Conservation (phyloP, 2,113 vertebrate species). For the Phrynocephalus versicolor region DNA sequence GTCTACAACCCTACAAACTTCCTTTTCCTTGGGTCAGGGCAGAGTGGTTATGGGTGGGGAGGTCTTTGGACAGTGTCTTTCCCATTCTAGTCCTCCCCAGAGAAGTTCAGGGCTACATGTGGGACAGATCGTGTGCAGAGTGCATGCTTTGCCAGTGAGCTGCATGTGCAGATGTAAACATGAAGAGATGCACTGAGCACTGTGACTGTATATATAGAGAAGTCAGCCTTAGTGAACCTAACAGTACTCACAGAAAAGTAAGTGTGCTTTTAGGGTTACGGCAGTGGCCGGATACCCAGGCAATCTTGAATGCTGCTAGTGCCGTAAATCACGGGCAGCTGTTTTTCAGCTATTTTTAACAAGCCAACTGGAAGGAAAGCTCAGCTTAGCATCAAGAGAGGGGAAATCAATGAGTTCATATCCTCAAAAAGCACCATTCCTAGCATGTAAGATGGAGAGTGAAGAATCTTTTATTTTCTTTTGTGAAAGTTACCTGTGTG, state of each 20-base stretch:
- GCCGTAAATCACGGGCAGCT: too few relatives aligned
- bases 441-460: slow-evolving; percentile 38
- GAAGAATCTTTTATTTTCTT: slow-evolving; percentile 61
- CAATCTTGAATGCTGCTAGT: too few relatives aligned
- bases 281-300: not conserved
- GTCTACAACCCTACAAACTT: too few relatives aligned
- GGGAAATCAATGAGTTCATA: slow-evolving; percentile 35
- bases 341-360: slow-evolving; percentile 37
- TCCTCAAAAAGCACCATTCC: slow-evolving; percentile 15
- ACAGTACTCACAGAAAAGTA: not conserved
- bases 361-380: slow-evolving; percentile 37
- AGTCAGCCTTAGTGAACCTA: not conserved
- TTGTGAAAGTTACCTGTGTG: slow-evolving; percentile 67
- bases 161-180: not conserved
- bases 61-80: not conserved
- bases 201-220: not conserved
- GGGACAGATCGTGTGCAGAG: not conserved
- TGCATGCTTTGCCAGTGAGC: not conserved
- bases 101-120: not conserved
- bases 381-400: slow-evolving; percentile 49
- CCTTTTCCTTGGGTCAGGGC: too few relatives aligned
- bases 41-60: too few relatives aligned
- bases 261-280: not conserved
- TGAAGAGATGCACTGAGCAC: not conserved
- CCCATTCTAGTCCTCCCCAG: not conserved